Evolutionary conservation across 2,888 invertebrate genomes (phyloP).

Genomic region (Drymonia ruficornis): DNA sequence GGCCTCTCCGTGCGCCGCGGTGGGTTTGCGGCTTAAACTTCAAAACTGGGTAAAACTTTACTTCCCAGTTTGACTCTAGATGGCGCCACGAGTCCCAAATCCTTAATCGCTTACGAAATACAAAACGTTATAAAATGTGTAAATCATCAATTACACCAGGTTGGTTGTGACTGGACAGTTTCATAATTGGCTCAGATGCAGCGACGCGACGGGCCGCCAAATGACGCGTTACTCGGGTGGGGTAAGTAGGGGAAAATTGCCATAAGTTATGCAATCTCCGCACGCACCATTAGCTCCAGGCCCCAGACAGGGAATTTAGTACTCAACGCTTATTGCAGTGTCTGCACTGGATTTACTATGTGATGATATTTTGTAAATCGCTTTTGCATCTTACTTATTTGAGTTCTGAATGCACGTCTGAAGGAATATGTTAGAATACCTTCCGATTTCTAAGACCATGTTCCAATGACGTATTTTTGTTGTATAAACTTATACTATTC

Average conservation of each 20-base stretch:
- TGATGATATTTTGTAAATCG: conserved; percentile 18
- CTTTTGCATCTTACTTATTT: neutral
- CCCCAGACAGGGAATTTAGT: conserved; percentile 62
- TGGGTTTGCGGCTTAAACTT: too few relatives aligned
- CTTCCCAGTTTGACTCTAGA: neutral
- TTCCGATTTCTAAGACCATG: too few relatives aligned
- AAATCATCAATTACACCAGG: conserved; percentile 43
- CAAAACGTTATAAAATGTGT: neutral
- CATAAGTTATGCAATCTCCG: conserved; percentile 75
- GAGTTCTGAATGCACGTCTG: neutral
- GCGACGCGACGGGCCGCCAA: conserved; percentile 62
- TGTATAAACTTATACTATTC: too few relatives aligned
- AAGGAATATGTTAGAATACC: too few relatives aligned
- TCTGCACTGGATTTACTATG: conserved; percentile 55
- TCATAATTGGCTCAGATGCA: conserved; percentile 57
- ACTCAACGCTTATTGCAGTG: conserved; percentile 63
- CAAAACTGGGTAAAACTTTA: neutral
- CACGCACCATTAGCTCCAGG: conserved; percentile 72
- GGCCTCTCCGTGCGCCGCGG: too few relatives aligned
- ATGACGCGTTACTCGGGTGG: conserved; percentile 65
- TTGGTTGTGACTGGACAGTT: conserved; percentile 60
- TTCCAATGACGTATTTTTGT: too few relatives aligned
- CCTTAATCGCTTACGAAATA: neutral
- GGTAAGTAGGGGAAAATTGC: conserved; percentile 73
- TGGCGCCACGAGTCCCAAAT: neutral